A percentile compares a stretch with the other conserved stretches of the same genome.
Evolutionary conservation across 2,113 vertebrate genomes (phyloP).

Genomic region (Mesitornis unicolor): DNA sequence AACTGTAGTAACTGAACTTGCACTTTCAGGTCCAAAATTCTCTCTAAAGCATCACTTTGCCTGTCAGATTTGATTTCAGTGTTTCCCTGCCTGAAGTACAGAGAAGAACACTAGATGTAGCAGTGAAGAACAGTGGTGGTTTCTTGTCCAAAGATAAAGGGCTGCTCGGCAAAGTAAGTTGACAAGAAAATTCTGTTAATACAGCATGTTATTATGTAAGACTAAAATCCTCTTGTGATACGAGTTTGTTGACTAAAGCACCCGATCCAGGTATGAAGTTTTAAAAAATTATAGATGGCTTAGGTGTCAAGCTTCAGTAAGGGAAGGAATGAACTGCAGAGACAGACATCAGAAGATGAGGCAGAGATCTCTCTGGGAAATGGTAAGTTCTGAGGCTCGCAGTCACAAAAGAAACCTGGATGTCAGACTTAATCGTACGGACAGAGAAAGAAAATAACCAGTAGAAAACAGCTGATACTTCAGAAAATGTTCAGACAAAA

Average conservation of each 20-base stretch:
- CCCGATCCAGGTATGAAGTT: background rate
- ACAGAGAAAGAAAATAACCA: background rate
- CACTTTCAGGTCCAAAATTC: background rate
- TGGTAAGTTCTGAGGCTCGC: background rate
- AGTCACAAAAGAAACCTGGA: background rate
- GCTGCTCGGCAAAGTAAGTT: conserved; percentile 91
- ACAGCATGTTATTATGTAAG: background rate
- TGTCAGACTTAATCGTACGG: background rate
- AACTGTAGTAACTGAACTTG: background rate
- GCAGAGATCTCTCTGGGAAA: background rate
- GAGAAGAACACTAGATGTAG: conserved; percentile 89
- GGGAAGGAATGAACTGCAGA: background rate
- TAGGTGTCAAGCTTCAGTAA: background rate
- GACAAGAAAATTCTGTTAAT: background rate
- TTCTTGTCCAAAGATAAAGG: conserved; percentile 95
- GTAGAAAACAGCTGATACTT: background rate
- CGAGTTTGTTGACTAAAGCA: background rate
- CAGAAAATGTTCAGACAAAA: background rate
- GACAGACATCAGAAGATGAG: background rate
- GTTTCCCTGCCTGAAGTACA: conserved; percentile 88
- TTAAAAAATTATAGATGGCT: background rate
- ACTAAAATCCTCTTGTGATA: background rate
- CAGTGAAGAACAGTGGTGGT: conserved; percentile 94
- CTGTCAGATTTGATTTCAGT: conserved; percentile 89
- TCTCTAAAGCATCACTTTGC: background rate